Evolutionary conservation across 30 jellyfish, hydroid and myxozoan species (phyloP).

Genomic region (Mastigias papua): DNA sequence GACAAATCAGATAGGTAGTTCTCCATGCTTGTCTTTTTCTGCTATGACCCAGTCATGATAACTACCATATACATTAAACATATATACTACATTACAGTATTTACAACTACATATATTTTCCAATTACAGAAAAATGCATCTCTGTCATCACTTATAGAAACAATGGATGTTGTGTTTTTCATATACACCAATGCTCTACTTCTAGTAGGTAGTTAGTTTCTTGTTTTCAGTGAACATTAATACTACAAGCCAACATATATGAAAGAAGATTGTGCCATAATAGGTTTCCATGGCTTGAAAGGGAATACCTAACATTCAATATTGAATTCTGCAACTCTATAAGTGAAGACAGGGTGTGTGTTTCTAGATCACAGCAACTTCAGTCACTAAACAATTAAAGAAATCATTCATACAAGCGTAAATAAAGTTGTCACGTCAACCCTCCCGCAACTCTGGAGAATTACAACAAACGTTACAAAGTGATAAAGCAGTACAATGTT

Average conservation of each 20-base stretch:
- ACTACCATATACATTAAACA: background rate
- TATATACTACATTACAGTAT: background rate
- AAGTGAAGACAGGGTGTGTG: background rate
- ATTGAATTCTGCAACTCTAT: background rate
- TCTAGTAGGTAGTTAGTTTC: background rate
- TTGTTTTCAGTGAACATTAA: background rate
- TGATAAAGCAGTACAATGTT: background rate
- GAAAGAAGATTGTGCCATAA: background rate
- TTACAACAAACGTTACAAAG: background rate
- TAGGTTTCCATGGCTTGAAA: background rate
- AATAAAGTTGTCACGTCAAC: background rate
- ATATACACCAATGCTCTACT: too few relatives aligned
- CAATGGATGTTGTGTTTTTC: too few relatives aligned
- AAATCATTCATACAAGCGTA: background rate
- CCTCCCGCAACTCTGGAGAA: background rate
- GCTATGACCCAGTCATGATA: background rate
- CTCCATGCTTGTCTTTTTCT: background rate
- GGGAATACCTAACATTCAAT: background rate
- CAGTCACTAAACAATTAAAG: background rate
- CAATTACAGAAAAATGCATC: background rate
- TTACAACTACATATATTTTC: background rate
- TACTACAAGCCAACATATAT: background rate
- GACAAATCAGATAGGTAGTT: background rate
- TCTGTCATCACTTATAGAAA: too few relatives aligned
- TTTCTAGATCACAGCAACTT: background rate